A percentile compares a stretch with the other conserved stretches of the same genome.
phyloP scores from a whole-genome alignment of 2,797 vertebrate species.

The Pseudotriccus pelzelni region DNA sequence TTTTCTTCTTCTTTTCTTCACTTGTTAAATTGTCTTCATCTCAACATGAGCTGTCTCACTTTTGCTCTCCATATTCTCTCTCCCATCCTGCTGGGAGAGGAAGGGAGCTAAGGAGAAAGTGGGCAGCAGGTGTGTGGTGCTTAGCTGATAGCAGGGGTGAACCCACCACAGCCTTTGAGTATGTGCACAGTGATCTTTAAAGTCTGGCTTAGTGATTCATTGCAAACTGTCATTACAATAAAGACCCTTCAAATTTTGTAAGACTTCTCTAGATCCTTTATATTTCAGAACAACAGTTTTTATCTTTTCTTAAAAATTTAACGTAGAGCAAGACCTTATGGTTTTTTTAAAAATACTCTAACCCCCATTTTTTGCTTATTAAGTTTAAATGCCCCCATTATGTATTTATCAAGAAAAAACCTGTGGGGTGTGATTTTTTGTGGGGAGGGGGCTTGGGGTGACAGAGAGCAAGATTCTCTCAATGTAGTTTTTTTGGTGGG shows the following conservation, averaged over 20 bases:
- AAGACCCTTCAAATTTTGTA: background rate
- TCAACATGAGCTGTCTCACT: background rate
- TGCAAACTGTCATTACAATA: background rate
- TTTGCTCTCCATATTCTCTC: background rate
- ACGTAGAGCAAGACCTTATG: background rate
- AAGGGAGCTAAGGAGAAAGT: background rate
- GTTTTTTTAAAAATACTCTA: background rate
- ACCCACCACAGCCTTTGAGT: background rate
- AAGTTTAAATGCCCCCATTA: background rate
- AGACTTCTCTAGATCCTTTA: background rate
- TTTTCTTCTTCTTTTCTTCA: background rate
- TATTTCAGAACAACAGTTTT: background rate
- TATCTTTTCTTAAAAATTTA: background rate
- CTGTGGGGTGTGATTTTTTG: background rate
- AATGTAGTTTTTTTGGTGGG: background rate
- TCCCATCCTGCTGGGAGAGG: background rate
- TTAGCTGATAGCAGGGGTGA: background rate
- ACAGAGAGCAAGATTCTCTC: background rate
- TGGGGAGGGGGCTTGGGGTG: fast-evolving
- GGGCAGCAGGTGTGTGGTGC: background rate
- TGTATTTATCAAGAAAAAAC: background rate
- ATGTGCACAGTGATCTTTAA: no score
- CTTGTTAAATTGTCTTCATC: background rate
- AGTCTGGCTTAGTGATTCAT: background rate
- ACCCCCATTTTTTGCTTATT: background rate